phyloP scores from a whole-genome alignment of 2,113 vertebrate genomes.

The Daubentonia madagascariensis region DNA sequence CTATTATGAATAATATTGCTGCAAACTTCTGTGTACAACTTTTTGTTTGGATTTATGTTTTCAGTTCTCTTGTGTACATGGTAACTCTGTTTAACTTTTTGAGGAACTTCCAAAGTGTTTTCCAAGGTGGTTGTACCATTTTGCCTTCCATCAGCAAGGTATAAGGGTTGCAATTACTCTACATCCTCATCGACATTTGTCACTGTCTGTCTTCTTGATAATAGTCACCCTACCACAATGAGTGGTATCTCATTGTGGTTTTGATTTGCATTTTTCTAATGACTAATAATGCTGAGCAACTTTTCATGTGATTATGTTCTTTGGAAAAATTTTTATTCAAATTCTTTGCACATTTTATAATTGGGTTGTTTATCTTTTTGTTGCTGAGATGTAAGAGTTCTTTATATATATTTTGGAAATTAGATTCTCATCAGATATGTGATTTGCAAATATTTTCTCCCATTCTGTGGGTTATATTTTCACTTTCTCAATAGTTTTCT shows the following conservation, averaged over 20 bases:
- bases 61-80: not conserved
- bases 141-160: not conserved
- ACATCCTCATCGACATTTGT: not conserved
- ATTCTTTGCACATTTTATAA: not conserved
- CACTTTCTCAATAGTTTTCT: not conserved
- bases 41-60: not conserved
- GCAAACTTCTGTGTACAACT: not conserved
- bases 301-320: not conserved
- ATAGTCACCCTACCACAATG: not conserved
- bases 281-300: not conserved
- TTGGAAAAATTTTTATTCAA: not conserved
- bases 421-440: not conserved
- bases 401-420: not conserved
- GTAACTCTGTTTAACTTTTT: not conserved
- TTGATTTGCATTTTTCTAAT: not conserved
- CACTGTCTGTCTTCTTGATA: not conserved
- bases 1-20: not conserved
- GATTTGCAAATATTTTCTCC: not conserved
- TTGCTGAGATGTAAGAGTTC: not conserved
- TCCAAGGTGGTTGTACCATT: not conserved
- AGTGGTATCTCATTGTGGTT: not conserved
- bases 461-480: not conserved
- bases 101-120: not conserved
- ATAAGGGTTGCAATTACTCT: not conserved
- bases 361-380: not conserved